These are phyloP conservation scores for Arge pagana DNA, from an alignment of 2,888 invertebrate genomes.

Conservation along the genomic window DNA sequence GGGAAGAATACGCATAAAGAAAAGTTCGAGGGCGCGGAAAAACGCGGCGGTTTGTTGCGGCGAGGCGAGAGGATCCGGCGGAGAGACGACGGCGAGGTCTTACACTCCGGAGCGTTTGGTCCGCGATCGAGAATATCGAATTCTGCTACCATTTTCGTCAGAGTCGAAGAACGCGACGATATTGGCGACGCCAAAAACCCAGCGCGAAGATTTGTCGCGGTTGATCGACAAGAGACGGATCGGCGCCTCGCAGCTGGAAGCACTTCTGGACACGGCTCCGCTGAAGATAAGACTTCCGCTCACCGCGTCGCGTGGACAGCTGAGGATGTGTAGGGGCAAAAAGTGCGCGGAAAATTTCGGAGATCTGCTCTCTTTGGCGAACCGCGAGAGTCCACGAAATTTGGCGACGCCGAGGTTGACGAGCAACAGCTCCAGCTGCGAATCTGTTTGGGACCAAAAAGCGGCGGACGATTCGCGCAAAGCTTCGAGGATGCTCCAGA, in stretches of 20 bases:
- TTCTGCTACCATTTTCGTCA: conserved; percentile 43
- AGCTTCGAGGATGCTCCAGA: conserved; percentile 25
- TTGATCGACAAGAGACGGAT: conserved; percentile 31
- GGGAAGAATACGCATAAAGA: conserved; percentile 6
- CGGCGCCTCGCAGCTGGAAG: conserved; percentile 34
- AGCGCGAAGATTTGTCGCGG: conserved; percentile 27
- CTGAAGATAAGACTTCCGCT: conserved; percentile 31
- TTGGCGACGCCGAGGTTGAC: conserved; percentile 28
- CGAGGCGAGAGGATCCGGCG: conserved; percentile 18
- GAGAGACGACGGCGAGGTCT: conserved; percentile 17
- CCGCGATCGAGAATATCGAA: conserved; percentile 46
- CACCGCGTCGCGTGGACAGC: conserved; percentile 14
- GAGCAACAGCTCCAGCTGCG: conserved; percentile 37
- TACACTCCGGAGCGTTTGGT: conserved; percentile 52
- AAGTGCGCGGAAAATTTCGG: not conserved
- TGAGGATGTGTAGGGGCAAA: not conserved
- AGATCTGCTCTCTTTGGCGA: conserved; percentile 3
- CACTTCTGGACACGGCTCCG: conserved; percentile 30
- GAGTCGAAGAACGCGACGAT: conserved; percentile 22
- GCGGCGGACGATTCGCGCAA: conserved; percentile 28
- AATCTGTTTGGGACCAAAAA: too few species aligned
- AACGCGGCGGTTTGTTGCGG: conserved; percentile 17
- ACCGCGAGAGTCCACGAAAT: conserved; percentile 26
- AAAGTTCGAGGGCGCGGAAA: not conserved
- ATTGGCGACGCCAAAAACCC: conserved; percentile 13